phyloP scores from a whole-genome alignment of 2,797 vertebrate species.

The Sebastes matsubarae region DNA sequence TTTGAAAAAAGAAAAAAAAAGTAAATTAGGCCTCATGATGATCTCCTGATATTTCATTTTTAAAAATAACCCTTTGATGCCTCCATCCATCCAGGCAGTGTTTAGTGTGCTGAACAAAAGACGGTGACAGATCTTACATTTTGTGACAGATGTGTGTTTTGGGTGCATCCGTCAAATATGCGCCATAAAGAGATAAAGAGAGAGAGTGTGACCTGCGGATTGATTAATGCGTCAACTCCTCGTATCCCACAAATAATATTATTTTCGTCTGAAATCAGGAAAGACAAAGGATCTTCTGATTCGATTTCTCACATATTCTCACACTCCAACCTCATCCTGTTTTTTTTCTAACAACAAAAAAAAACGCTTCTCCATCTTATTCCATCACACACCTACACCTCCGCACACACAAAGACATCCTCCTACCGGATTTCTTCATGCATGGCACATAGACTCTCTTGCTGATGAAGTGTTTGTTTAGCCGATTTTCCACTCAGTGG shows the following conservation, averaged over 20 bases:
- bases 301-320: constrained; percentile 19
- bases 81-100: not conserved
- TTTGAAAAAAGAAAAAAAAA: not conserved
- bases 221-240: constrained; percentile 3
- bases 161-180: constrained; percentile 33
- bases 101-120: constrained; percentile 12
- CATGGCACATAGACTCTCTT: constrained; percentile 41
- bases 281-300: constrained; percentile 9
- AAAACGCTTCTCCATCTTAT: not conserved
- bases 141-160: constrained; percentile 40
- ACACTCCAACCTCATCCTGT: constrained; percentile 8
- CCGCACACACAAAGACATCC: constrained; percentile 10
- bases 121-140: not conserved
- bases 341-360: not conserved
- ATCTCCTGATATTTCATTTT: constrained; percentile 24
- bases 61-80: constrained; percentile 4
- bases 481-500: constrained; percentile 78
- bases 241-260: constrained; percentile 1
- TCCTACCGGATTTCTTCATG: constrained; percentile 44
- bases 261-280: not conserved
- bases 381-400: constrained; percentile 31
- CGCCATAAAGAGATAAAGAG: constrained; percentile 15
- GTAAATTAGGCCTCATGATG: constrained; percentile 13
- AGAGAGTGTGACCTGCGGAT: constrained; percentile 28
- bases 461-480: constrained; percentile 82